A percentile compares a stretch with the other conserved stretches of the same genome.
phyloP scores from a whole-genome alignment of 2,888 invertebrate species.

The Himalopsyche japonica region DNA sequence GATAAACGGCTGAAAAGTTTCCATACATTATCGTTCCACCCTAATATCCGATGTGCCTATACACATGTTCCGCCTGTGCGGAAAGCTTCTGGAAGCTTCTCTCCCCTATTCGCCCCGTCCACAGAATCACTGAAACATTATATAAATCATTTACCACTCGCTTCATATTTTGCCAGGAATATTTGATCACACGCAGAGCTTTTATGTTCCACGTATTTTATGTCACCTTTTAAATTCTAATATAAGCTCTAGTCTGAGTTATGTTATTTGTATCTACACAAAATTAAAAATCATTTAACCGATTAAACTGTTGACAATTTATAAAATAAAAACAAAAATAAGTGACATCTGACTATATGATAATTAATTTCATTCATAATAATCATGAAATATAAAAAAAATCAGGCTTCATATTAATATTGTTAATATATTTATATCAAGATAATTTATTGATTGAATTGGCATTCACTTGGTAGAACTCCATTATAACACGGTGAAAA shows the following conservation, averaged over 20 bases:
- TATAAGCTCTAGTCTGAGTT: background rate
- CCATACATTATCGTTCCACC: background rate
- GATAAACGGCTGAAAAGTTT: background rate
- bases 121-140: conserved; percentile 1
- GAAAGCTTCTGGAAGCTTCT: background rate
- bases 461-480: too few relatives aligned
- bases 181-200: background rate
- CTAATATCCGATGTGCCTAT: background rate
- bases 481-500: too few relatives aligned
- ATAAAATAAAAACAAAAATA: too few relatives aligned
- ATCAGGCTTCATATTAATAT: too few relatives aligned
- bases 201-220: conserved; percentile 1
- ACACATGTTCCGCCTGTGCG: background rate
- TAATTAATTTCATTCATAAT: too few relatives aligned
- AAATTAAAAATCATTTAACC: too few relatives aligned
- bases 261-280: background rate
- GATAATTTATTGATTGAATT: too few relatives aligned
- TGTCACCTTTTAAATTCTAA: conserved; percentile 3
- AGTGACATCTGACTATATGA: too few relatives aligned
- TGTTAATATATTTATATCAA: too few relatives aligned
- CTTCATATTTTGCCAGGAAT: background rate
- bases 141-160: conserved; percentile 1
- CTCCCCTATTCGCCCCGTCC: background rate
- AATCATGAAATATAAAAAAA: too few relatives aligned
- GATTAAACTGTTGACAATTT: too few relatives aligned